These are phyloP conservation scores for Centropus unirufus DNA, from an alignment of 2,113 vertebrate species.

Conservation along the genomic window DNA sequence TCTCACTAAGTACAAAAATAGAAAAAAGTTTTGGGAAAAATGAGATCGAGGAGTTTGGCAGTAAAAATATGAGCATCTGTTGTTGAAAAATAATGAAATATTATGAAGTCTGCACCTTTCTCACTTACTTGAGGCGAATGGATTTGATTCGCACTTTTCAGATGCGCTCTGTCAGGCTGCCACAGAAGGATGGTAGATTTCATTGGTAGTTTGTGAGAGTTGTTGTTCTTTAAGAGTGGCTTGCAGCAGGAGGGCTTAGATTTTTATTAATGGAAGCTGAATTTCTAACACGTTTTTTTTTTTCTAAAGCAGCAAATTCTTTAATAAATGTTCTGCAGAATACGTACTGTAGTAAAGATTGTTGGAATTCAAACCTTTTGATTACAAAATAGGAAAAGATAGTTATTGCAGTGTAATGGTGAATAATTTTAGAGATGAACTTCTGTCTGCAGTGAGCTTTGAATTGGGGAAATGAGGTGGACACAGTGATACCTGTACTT, in stretches of 20 bases:
- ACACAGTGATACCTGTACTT: background rate
- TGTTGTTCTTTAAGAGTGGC: background rate
- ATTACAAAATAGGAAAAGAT: background rate
- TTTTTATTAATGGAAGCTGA: background rate
- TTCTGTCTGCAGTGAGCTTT: background rate
- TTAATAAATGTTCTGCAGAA: background rate
- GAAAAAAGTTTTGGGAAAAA: background rate
- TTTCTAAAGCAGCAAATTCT: background rate
- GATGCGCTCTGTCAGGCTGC: background rate
- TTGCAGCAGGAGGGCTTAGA: background rate
- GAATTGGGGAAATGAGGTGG: background rate
- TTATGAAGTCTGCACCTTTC: background rate
- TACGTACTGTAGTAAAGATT: accelerated
- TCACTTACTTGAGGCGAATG: background rate
- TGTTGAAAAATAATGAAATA: background rate
- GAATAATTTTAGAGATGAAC: background rate
- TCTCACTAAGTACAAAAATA: background rate
- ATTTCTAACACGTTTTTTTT: background rate
- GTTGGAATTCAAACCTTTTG: background rate
- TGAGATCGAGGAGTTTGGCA: background rate
- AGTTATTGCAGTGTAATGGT: background rate
- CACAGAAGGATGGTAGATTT: background rate
- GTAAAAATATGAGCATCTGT: accelerated
- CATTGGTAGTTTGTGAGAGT: background rate
- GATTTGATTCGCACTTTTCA: background rate